These are phyloP conservation scores for Epinotia brunnichana DNA, from an alignment of 2,888 invertebrate genomes.

Conservation along the genomic window DNA sequence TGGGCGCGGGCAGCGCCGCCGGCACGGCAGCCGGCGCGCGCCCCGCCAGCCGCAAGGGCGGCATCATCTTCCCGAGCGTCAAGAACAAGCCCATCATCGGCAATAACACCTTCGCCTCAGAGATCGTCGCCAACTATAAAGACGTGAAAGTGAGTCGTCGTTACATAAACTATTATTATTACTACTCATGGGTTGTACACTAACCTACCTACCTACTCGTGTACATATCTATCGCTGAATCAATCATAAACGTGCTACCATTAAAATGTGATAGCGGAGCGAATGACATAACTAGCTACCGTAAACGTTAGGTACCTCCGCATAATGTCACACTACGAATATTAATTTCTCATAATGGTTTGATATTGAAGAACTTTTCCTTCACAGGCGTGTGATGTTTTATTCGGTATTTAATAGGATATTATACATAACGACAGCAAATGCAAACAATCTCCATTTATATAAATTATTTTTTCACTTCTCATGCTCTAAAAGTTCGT, in stretches of 20 bases:
- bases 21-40: slow-evolving; percentile 75
- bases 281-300: slow-evolving; percentile 54
- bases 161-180: slow-evolving; percentile 44
- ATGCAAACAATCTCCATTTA: background rate
- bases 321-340: slow-evolving; percentile 41
- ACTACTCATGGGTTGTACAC: slow-evolving; percentile 28
- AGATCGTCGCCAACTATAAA: slow-evolving; percentile 89
- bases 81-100: slow-evolving; percentile 94
- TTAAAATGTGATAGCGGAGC: slow-evolving; percentile 53
- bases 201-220: slow-evolving; percentile 45
- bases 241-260: slow-evolving; percentile 52
- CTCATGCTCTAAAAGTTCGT: too few species aligned
- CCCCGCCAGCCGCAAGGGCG: slow-evolving; percentile 86
- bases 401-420: slow-evolving; percentile 29
- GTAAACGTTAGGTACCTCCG: slow-evolving; percentile 25
- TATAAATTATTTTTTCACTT: too few species aligned
- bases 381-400: slow-evolving; percentile 16
- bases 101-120: slow-evolving; percentile 92
- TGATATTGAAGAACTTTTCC: slow-evolving; percentile 31
- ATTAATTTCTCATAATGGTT: slow-evolving; percentile 43
- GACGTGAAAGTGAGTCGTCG: slow-evolving; percentile 90
- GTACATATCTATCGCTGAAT: slow-evolving; percentile 52
- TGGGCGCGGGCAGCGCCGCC: slow-evolving; percentile 56
- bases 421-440: slow-evolving; percentile 18
- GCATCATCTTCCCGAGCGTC: slow-evolving; percentile 95